Conservation (phyloP, 2,797 vertebrate genomes). For the Ambastaia sidthimunki region DNA sequence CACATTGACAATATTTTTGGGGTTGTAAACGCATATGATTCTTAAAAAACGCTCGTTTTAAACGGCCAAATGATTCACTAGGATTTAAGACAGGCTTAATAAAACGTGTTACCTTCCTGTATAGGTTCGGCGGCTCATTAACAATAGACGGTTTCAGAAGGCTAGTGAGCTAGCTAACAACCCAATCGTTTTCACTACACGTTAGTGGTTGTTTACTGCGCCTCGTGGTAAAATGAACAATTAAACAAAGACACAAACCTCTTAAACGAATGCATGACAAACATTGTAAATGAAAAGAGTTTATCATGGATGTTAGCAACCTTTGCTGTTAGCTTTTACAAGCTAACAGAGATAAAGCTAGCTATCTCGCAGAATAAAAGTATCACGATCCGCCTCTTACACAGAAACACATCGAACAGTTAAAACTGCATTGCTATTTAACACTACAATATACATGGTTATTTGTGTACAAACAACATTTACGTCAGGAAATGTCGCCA, state of each 20-base stretch:
- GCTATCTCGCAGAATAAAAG: neutral
- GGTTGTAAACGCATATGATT: too few species aligned
- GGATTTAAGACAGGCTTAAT: neutral
- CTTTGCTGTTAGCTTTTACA: conserved; percentile 6
- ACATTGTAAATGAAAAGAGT: neutral
- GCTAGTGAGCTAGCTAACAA: conserved; percentile 53
- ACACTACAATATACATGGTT: neutral
- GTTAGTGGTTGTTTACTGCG: neutral
- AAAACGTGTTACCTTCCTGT: conserved; percentile 14
- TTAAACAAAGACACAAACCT: neutral
- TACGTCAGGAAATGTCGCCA: conserved; percentile 29
- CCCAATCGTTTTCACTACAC: neutral
- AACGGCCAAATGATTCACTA: too few species aligned
- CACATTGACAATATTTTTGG: too few species aligned
- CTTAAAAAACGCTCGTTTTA: too few species aligned
- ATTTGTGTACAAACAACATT: neutral
- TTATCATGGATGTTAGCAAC: neutral
- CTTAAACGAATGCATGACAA: neutral
- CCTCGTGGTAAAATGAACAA: neutral
- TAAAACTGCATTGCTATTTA: neutral
- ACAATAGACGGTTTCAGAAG: conserved; percentile 48
- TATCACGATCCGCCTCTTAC: neutral
- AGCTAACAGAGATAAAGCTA: conserved; percentile 19
- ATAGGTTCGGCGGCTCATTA: conserved; percentile 26
- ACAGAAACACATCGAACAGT: neutral